Base-by-base conservation (phyloP, 2,888 invertebrate species). In the Drosophila neotestacea region DNA sequence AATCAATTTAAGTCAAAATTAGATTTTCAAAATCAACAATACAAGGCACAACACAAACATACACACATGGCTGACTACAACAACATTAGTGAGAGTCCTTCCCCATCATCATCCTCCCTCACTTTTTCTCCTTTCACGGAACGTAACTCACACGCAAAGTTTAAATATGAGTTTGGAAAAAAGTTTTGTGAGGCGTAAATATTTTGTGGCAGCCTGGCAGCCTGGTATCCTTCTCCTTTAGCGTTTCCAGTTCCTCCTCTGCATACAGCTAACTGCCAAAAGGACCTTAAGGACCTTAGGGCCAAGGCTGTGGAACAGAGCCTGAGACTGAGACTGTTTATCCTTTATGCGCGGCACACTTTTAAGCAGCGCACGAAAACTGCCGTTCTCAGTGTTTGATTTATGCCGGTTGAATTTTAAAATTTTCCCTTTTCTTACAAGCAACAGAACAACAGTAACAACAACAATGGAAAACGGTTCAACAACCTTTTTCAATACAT, bases 351-450 rank as follows among this genome's bases (percentile, higher is more conserved):
- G 77, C 65, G 73, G 81, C 79, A 70, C 69, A 79, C 78, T 81
- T 82, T 74, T 41, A 70, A 83, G 73, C 83, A 81, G 61, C 59
- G 77, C 75, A 84, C 81, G 84, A 81, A 82, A 79, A 79, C 67
- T 78, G 85, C 62, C 81, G 60, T 55, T 52, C 69, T 64, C 74
- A 74, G 86, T 89, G 88, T 89, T 85, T 85, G 85, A 85, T 85
- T 85, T 85, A 85, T 85, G 85, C 85, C 84, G 88, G 85, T 88
- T 85, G 85, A 85, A 85, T 85, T 89, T 88, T 83, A 89, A 85
- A 85, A 88, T 88, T 64, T 71, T 60, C 13, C n/a, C 55, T 42
- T 60, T 55, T 47, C n/a, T 27, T 13, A 32, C 61, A 44, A 51
- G 4, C 13, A 64, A 58, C 46, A 39, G 50, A 34, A 38, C 39